phyloP scores from a whole-genome alignment of 2,888 invertebrate genomes.

The Drosophila gaucha region DNA sequence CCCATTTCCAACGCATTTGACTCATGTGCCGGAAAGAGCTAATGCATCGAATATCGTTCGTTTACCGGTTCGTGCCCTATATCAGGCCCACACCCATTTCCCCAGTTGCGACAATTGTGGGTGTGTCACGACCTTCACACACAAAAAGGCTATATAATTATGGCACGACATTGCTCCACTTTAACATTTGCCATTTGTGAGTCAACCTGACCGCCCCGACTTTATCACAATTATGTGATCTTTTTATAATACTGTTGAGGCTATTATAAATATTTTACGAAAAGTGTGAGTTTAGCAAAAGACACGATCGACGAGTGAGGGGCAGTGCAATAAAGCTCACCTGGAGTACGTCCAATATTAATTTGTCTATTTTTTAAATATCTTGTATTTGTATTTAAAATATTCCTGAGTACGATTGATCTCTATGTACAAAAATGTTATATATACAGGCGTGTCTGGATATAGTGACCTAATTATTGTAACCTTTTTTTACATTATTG shows the following conservation, averaged over 20 bases:
- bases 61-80: constrained; percentile 17
- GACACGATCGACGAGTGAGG: too few relatives aligned
- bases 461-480: too few relatives aligned
- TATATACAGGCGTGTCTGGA: too few relatives aligned
- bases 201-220: constrained; percentile 20
- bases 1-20: constrained; percentile 15
- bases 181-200: constrained; percentile 26
- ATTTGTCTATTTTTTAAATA: too few relatives aligned
- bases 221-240: constrained; percentile 11
- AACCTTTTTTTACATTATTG: too few relatives aligned
- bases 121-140: constrained; percentile 26
- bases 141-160: constrained; percentile 23
- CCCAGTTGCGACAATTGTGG: constrained; percentile 6
- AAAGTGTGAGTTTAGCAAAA: too few relatives aligned
- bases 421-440: too few relatives aligned
- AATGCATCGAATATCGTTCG: constrained; percentile 5
- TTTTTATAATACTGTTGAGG: neutral
- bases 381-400: too few relatives aligned
- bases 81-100: constrained; percentile 25
- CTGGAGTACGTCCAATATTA: too few relatives aligned
- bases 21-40: constrained; percentile 29
- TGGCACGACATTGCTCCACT: constrained; percentile 41
- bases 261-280: too few relatives aligned
- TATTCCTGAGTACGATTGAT: too few relatives aligned
- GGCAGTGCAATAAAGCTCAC: too few relatives aligned